phyloP scores from a whole-genome alignment of 2,888 invertebrate genomes.

The Therioaphis trifolii region DNA sequence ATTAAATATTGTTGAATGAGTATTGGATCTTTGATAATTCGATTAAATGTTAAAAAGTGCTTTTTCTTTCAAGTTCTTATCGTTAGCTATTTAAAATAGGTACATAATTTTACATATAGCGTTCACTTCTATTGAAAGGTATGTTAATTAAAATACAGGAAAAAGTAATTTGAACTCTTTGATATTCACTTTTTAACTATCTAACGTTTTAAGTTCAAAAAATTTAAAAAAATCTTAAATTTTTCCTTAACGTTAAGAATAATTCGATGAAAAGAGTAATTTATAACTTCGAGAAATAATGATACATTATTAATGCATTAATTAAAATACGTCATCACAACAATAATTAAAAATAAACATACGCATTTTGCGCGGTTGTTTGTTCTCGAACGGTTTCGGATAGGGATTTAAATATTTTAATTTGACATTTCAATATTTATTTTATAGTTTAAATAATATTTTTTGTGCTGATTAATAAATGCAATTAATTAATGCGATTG shows the following conservation, averaged over 20 bases:
- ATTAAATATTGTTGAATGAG: constrained; percentile 12
- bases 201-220: not conserved
- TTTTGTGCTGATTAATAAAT: constrained; percentile 40
- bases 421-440: constrained; percentile 57
- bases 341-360: constrained; percentile 61
- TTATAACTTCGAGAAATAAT: constrained; percentile 31
- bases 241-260: constrained; percentile 40
- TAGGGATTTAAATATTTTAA: constrained; percentile 40
- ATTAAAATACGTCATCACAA: constrained; percentile 56
- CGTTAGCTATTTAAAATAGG: constrained; percentile 26
- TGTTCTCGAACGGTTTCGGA: constrained; percentile 33
- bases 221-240: not conserved
- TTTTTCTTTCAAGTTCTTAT: constrained; percentile 27
- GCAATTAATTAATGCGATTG: not conserved
- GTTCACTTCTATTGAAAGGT: not conserved
- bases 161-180: constrained; percentile 55
- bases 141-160: constrained; percentile 48
- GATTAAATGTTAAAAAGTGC: constrained; percentile 1
- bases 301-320: constrained; percentile 46
- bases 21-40: constrained; percentile 46
- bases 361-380: constrained; percentile 30
- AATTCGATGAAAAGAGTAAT: constrained; percentile 20
- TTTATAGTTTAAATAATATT: constrained; percentile 52
- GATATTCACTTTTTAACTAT: constrained; percentile 15
- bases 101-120: not conserved